These are phyloP conservation scores for Manduca sexta DNA, from an alignment of 1,140 invertebrate genomes.

Conservation along the genomic window DNA sequence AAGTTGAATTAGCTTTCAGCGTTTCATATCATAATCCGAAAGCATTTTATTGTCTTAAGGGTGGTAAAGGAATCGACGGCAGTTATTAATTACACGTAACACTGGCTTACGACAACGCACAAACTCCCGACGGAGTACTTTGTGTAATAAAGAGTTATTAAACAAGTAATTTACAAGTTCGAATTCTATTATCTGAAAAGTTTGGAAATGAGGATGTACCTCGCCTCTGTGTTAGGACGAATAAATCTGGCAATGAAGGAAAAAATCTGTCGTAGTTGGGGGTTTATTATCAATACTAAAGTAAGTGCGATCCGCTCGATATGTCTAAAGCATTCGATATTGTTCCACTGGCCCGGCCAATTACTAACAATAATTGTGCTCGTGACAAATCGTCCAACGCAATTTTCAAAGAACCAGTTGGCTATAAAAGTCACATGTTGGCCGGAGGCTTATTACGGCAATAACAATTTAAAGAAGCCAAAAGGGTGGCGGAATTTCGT, in stretches of 20 bases:
- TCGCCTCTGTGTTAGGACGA: too few relatives aligned
- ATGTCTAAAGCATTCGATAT: slow-evolving; percentile 30
- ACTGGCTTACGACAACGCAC: slow-evolving; percentile 39
- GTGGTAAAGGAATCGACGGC: slow-evolving; percentile 22
- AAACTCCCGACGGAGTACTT: slow-evolving; percentile 34
- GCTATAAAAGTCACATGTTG: slow-evolving; percentile 64
- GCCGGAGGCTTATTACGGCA: slow-evolving; percentile 53
- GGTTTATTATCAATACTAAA: not conserved
- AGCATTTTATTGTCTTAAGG: slow-evolving; percentile 52
- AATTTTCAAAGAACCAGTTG: slow-evolving; percentile 49
- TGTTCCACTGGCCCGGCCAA: slow-evolving; percentile 14
- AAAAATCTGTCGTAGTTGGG: too few relatives aligned
- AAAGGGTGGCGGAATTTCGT: slow-evolving; percentile 58
- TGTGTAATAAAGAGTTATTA: slow-evolving; percentile 35
- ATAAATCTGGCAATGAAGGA: too few relatives aligned
- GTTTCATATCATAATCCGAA: slow-evolving; percentile 68
- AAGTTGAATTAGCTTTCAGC: slow-evolving; percentile 59
- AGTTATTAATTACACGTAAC: slow-evolving; percentile 59
- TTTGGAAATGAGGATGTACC: too few relatives aligned
- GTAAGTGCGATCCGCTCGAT: slow-evolving; percentile 14
- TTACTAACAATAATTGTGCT: slow-evolving; percentile 36
- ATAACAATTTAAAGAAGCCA: slow-evolving; percentile 69
- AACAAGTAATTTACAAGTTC: slow-evolving; percentile 35
- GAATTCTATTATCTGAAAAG: slow-evolving; percentile 2
- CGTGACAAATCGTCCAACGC: slow-evolving; percentile 42